phyloP scores from a whole-genome alignment of 2,113 vertebrate species.

The Philantomba maxwellii region DNA sequence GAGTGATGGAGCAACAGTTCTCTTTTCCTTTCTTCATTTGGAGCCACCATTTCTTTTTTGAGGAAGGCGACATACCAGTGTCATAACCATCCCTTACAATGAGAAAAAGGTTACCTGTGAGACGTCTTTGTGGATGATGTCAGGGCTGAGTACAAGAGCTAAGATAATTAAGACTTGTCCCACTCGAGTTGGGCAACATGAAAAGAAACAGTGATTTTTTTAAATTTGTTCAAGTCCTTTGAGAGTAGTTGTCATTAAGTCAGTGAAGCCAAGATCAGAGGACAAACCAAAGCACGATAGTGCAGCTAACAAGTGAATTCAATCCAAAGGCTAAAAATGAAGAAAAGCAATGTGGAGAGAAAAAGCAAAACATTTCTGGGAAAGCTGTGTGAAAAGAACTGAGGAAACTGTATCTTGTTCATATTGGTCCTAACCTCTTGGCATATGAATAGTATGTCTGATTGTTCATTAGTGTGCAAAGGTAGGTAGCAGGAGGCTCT shows the following conservation, averaged over 20 bases:
- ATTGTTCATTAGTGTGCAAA: not conserved
- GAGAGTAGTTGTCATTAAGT: not conserved
- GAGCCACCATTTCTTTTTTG: not conserved
- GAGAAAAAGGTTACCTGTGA: not conserved
- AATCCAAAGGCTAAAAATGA: not conserved
- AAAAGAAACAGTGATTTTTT: not conserved
- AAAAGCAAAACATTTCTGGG: not conserved
- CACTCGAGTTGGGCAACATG: not conserved
- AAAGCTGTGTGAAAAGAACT: not conserved
- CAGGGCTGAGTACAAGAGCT: not conserved
- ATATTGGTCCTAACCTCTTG: not conserved
- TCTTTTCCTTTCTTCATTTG: not conserved
- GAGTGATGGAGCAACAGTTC: not conserved
- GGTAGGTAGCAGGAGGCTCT: not conserved
- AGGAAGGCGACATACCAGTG: not conserved
- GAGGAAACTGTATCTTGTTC: not conserved
- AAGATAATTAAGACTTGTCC: not conserved
- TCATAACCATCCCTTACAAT: not conserved
- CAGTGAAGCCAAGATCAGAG: not conserved
- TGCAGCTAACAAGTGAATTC: not conserved
- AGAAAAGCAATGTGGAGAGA: not conserved
- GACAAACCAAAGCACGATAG: not conserved
- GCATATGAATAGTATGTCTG: not conserved
- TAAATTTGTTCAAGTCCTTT: not conserved
- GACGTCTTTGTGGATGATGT: not conserved